A percentile compares a stretch with the other conserved stretches of the same genome.
phyloP scores from a whole-genome alignment of 2,113 vertebrate genomes.

The Phrynocephalus versicolor region DNA sequence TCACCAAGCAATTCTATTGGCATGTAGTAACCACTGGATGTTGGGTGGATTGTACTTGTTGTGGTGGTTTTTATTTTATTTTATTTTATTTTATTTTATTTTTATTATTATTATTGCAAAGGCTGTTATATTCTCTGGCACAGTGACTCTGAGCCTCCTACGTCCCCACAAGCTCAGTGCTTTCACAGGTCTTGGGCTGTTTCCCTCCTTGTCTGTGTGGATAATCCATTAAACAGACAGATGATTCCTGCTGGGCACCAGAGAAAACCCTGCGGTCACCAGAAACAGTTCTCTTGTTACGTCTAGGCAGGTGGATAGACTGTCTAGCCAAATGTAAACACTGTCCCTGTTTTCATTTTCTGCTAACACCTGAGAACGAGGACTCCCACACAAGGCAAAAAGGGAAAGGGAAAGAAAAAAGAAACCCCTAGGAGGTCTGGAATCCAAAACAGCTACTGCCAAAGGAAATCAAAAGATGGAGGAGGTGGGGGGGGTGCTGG shows the following conservation, averaged over 20 bases:
- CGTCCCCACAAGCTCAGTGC: constrained; percentile 2
- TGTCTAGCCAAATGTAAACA: constrained; percentile 57
- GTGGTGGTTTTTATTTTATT: no score
- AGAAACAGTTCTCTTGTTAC: constrained; percentile 38
- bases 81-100: no score
- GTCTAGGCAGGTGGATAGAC: constrained; percentile 54
- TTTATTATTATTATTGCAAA: no score
- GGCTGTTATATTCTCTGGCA: not conserved
- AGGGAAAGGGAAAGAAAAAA: no score
- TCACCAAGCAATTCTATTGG: not conserved
- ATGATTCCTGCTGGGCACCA: constrained; percentile 32
- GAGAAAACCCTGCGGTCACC: constrained; percentile 21
- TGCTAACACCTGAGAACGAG: constrained; percentile 41
- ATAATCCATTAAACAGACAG: constrained; percentile 51
- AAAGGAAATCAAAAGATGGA: constrained; percentile 4
- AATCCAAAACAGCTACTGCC: not conserved
- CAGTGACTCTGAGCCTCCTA: not conserved
- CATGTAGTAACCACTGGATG: not conserved
- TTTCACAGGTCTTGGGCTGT: constrained; percentile 9
- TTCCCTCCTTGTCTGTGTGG: constrained; percentile 24
- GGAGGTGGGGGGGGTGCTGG: not conserved
- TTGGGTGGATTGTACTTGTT: not conserved
- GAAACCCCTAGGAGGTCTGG: constrained; percentile 7
- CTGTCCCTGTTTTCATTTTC: constrained; percentile 38
- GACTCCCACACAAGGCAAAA: not conserved